Evolutionary conservation across 2,113 vertebrate genomes (phyloP), one percentile per base, ranked within the genome.

Genomic region (Sander lucioperca): DNA sequence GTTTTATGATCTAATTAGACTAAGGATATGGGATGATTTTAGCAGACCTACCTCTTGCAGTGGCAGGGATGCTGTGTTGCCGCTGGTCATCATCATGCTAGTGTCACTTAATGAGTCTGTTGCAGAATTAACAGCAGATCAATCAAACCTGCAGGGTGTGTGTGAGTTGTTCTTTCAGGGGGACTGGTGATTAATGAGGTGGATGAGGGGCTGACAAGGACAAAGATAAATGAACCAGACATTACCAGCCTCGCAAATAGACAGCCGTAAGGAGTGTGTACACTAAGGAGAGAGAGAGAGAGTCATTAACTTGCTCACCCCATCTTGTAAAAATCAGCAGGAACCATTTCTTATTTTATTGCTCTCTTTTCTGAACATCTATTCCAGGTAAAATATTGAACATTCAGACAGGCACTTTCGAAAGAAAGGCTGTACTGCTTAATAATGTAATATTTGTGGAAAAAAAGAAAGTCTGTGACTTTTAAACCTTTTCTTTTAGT

Each of bases 111-210:
- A 58, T 61, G 56, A 83, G 66, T 16, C 54, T 48, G 64, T 66
- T 74, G 69, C 65, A 33, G 69, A 73, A 79, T 85, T 71, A 62
- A 77, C 73, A 54, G 72, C 61, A 45, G 43, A 88, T 90, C 91
- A 57, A 65, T 89, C 86, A 82, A 79, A 85, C 48, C 71, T 82
- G 50, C 83, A 39, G 88, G 76, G 73, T 65, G 69, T 2, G 1
- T 89, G 51, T 72, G 50, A 80, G 62, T 77, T 23, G 67, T 56
- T 80, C 56, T 69, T 59, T 82, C n/a, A 6, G 30, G 18, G 27
- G 14, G 30, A 39, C 8, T 25, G 63, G 75, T 89, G 88, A 91
- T 91, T 88, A 84, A 91, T 86, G 88, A 90, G 77, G 36, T 77
- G 56, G 69, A 76, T 68, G 73, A 82, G 77, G 56, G 36, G 64